Evolutionary conservation across 2,888 invertebrate genomes (phyloP), one percentile per base, ranked within the genome.

Genomic region (Ichneumoninae sp.): DNA sequence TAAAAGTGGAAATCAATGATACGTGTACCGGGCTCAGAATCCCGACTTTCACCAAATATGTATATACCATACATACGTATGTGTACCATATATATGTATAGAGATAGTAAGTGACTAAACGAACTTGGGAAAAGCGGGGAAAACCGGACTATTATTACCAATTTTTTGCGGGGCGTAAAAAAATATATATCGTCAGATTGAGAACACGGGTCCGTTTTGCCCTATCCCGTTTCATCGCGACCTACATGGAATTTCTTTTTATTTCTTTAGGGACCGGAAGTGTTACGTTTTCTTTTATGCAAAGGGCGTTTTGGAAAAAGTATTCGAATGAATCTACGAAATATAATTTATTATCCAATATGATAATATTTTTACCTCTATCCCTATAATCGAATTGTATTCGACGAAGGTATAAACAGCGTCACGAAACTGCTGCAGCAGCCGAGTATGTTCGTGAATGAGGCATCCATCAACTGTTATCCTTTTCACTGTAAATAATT

Each of bases 401-500:
- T 62, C 6, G 30, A n/a, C 30, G 33, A 62, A n/a, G 16, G 62
- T 33, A 5, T 62, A 6, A 5, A 52, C n/a, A 52, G 26, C 13
- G 30, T 60, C 30, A 30, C 26, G 60, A 60, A 16, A 60, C 7
- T 16, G 33, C 33, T 62, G 2, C 16, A 30, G 62, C 62, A 33
- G 30, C 6, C 7, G n/a, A 33, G 16, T 62, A 22, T 26, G 30
- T 30, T 26, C 30, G 60, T 57, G 1, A 60, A 26, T 13, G 26
- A 30, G 30, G 1, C 30, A 60, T 16, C 60, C 3, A 62, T 33
- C 33, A 4, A 62, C 30, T 33, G 7, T 62, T 33, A n/a, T 60
- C 26, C 26, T 33, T 62, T 13, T 62, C 33, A 62, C 30, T 62
- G 62, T 62, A 62, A 62, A 62, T 62, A 62, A 62, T 62, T 62